A percentile compares a stretch with the other conserved stretches of the same genome.
Evolutionary conservation across 1,140 invertebrate species (phyloP).

Genomic region (Drosophila ercepeae): DNA sequence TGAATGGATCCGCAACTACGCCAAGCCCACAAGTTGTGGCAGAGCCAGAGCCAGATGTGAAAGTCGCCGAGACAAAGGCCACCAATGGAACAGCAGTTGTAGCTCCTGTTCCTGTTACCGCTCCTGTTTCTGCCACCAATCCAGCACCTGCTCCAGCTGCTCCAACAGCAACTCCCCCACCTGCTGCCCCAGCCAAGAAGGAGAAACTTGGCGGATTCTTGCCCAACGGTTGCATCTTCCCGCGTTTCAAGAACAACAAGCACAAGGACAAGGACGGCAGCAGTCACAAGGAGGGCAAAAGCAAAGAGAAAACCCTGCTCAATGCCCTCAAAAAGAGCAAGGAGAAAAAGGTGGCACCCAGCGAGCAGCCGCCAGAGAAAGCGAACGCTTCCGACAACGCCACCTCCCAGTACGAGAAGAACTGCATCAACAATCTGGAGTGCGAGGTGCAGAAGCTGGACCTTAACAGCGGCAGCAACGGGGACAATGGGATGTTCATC

Average conservation of each 20-base stretch:
- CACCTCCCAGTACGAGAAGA: slow-evolving; percentile 76
- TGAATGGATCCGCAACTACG: slow-evolving; percentile 37
- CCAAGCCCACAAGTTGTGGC: background rate
- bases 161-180: slow-evolving; percentile 16
- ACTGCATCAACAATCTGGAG: slow-evolving; percentile 80
- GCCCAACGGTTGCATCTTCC: slow-evolving; percentile 83
- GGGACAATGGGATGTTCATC: slow-evolving; percentile 75
- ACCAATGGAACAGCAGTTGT: slow-evolving; percentile 42
- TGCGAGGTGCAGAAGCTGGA: slow-evolving; percentile 79
- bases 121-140: slow-evolving; percentile 1
- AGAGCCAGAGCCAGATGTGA: slow-evolving; percentile 32
- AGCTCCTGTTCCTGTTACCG: background rate
- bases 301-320: slow-evolving; percentile 80
- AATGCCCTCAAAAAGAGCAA: slow-evolving; percentile 81
- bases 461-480: slow-evolving; percentile 65
- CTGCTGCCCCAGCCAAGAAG: slow-evolving; percentile 69
- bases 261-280: slow-evolving; percentile 78
- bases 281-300: slow-evolving; percentile 77
- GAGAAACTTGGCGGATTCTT: slow-evolving; percentile 82
- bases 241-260: slow-evolving; percentile 83
- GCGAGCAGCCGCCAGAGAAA: slow-evolving; percentile 59
- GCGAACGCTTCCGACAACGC: slow-evolving; percentile 43
- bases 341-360: slow-evolving; percentile 77
- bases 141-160: slow-evolving; percentile 4
- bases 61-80: slow-evolving; percentile 10